Evolutionary conservation across 2,888 invertebrate genomes (phyloP).

Genomic region (Spodoptera picta): DNA sequence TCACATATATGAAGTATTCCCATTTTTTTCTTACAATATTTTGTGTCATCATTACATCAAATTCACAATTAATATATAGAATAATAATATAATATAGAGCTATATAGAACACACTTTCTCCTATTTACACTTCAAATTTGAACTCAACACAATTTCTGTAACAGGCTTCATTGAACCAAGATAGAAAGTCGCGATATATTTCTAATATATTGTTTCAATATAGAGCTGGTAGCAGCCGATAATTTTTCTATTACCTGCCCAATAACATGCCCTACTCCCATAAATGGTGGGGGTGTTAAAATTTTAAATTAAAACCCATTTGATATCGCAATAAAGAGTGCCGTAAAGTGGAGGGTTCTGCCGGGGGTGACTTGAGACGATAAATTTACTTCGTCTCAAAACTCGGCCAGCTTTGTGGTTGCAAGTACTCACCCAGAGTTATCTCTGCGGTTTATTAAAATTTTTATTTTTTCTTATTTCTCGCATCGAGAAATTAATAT

Average conservation of each 20-base stretch:
- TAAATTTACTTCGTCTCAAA: slow-evolving; percentile 44
- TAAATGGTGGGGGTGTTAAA: slow-evolving; percentile 57
- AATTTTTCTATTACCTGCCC: slow-evolving; percentile 56
- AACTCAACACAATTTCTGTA: too few species aligned
- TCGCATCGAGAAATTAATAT: neutral
- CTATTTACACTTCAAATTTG: too few species aligned
- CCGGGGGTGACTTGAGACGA: slow-evolving; percentile 44
- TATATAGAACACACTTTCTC: too few species aligned
- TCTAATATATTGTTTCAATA: slow-evolving; percentile 43
- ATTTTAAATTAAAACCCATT: slow-evolving; percentile 67
- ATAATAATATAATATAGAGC: too few species aligned
- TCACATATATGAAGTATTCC: too few species aligned
- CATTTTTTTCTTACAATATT: too few species aligned
- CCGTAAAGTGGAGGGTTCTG: slow-evolving; percentile 57
- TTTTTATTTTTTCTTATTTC: slow-evolving; percentile 15
- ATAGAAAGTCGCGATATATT: slow-evolving; percentile 12
- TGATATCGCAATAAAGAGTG: slow-evolving; percentile 61
- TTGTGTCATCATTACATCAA: too few species aligned
- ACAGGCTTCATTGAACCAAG: neutral
- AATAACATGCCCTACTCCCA: slow-evolving; percentile 33
- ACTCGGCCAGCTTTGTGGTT: slow-evolving; percentile 30
- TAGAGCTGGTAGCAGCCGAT: slow-evolving; percentile 43
- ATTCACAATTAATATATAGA: too few species aligned
- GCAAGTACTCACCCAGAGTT: slow-evolving; percentile 10
- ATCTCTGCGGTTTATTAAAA: slow-evolving; percentile 9